Conservation (phyloP, 2,888 invertebrate species). For the Netelia virgata region DNA sequence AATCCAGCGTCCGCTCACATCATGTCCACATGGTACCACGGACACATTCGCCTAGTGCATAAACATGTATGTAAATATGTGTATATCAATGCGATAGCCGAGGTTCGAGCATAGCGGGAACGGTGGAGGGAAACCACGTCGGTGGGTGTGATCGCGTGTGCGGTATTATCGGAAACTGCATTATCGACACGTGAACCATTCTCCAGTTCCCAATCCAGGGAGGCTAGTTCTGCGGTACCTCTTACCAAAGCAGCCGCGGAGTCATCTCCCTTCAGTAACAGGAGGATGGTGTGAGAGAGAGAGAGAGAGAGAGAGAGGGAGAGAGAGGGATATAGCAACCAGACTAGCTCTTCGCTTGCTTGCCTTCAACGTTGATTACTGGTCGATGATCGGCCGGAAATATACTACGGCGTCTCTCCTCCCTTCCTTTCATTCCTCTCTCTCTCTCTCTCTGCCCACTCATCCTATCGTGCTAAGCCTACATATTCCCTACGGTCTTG, state of each 20-base stretch:
- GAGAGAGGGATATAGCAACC: background rate
- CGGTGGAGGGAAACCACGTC: constrained; percentile 47
- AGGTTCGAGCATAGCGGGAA: constrained; percentile 46
- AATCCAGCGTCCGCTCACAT: constrained; percentile 1
- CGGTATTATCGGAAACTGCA: constrained; percentile 80
- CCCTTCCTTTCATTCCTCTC: background rate
- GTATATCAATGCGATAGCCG: constrained; percentile 27
- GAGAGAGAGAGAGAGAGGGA: background rate
- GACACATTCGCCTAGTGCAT: background rate
- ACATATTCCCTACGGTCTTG: constrained; percentile 19
- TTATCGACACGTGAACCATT: constrained; percentile 74
- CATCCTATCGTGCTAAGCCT: constrained; percentile 64
- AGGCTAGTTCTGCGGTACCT: constrained; percentile 31
- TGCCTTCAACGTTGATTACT: constrained; percentile 48
- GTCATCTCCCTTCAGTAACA: constrained; percentile 12
- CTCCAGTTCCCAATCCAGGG: constrained; percentile 35
- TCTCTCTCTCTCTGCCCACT: constrained; percentile 14
- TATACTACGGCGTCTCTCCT: constrained; percentile 49
- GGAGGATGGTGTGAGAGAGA: constrained; percentile 13
- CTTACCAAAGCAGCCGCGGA: constrained; percentile 26
- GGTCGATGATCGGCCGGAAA: constrained; percentile 68
- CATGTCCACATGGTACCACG: background rate
- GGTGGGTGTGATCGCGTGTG: constrained; percentile 74
- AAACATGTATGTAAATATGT: background rate
- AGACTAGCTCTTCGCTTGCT: constrained; percentile 16